Conservation (phyloP, 2,888 invertebrate genomes). For the Agriotes lineatus region DNA sequence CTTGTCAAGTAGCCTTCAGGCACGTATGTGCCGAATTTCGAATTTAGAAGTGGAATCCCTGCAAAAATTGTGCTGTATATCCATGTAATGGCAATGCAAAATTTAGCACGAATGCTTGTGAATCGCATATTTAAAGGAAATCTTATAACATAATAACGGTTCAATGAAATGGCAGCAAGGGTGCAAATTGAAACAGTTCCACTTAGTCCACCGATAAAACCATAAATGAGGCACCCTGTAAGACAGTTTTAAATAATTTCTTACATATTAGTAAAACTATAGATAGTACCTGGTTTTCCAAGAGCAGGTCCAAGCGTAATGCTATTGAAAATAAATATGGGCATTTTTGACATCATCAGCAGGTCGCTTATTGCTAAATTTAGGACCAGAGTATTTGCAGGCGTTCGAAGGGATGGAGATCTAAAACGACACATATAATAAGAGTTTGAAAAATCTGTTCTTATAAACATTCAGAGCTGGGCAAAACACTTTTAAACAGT, state of each 20-base stretch:
- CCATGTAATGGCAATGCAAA: constrained; percentile 78
- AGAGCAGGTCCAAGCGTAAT: constrained; percentile 79
- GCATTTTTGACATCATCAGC: constrained; percentile 78
- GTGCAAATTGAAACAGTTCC: constrained; percentile 87
- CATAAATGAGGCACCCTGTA: constrained; percentile 82
- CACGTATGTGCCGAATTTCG: constrained; percentile 82
- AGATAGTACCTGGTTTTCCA: constrained; percentile 75
- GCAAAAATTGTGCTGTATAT: constrained; percentile 79
- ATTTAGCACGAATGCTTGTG: constrained; percentile 72
- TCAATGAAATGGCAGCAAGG: constrained; percentile 82
- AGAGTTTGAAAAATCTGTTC: too few species aligned
- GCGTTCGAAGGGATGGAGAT: constrained; percentile 78
- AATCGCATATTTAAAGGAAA: constrained; percentile 79
- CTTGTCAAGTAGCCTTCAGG: constrained; percentile 88
- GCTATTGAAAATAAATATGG: constrained; percentile 82
- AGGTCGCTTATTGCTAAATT: constrained; percentile 84
- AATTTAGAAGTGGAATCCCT: constrained; percentile 76
- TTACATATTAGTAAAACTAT: neutral
- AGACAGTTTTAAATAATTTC: too few species aligned
- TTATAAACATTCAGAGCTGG: too few species aligned
- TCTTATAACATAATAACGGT: constrained; percentile 86
- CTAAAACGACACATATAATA: too few species aligned
- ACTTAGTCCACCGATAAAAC: constrained; percentile 83
- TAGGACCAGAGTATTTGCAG: constrained; percentile 80
- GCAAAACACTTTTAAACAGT: too few species aligned